These are phyloP conservation scores for Cataglyphis rosenhaueri DNA, from an alignment of 2,888 invertebrate genomes.

Conservation along the genomic window DNA sequence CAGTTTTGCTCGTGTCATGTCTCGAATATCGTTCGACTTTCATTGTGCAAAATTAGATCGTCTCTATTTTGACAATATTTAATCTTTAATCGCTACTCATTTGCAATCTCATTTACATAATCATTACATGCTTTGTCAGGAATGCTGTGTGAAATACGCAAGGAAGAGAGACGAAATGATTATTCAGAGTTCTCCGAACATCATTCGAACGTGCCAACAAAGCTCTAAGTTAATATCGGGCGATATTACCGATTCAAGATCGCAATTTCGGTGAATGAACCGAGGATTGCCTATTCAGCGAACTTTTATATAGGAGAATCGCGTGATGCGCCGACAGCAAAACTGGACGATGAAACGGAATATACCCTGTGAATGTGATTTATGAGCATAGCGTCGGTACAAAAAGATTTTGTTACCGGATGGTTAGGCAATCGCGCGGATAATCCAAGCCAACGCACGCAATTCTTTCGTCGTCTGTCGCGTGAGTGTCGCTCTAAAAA, in stretches of 20 bases:
- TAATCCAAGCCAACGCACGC: conserved; percentile 37
- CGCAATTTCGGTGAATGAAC: conserved; percentile 42
- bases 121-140: not conserved
- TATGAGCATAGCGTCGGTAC: conserved; percentile 32
- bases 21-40: conserved; percentile 56
- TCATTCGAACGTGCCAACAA: not conserved
- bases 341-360: not conserved
- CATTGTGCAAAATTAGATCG: conserved; percentile 50
- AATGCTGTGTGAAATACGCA: not conserved
- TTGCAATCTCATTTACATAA: conserved; percentile 37
- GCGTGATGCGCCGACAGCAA: conserved; percentile 15
- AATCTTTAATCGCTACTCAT: conserved; percentile 9
- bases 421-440: conserved; percentile 31
- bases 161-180: not conserved
- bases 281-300: conserved; percentile 10
- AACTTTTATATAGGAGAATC: conserved; percentile 1
- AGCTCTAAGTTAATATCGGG: conserved; percentile 6
- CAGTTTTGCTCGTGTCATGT: conserved; percentile 60
- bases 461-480: conserved; percentile 36
- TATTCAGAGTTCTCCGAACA: conserved; percentile 12
- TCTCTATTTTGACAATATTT: conserved; percentile 12
- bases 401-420: conserved; percentile 46
- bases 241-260: conserved; percentile 20
- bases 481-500: conserved; percentile 26
- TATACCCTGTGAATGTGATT: conserved; percentile 26